These are phyloP conservation scores for Pyrgilauda ruficollis DNA, from an alignment of 2,113 vertebrate genomes.

Conservation along the genomic window DNA sequence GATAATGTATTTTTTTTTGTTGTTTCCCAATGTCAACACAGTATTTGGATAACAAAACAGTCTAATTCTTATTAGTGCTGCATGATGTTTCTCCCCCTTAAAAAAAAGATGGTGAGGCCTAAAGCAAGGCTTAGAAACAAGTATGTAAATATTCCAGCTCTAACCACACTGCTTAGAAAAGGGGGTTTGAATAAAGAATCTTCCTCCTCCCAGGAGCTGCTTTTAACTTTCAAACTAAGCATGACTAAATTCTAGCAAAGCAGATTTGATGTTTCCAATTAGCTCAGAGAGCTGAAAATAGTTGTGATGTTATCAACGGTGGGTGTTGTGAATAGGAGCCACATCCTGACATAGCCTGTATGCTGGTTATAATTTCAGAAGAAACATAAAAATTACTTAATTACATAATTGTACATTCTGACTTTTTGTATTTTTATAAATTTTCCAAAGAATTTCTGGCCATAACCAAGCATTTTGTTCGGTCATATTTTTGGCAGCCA, in stretches of 20 bases:
- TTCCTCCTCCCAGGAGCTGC: constrained; percentile 24
- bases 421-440: background rate
- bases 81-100: background rate
- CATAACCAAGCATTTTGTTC: background rate
- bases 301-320: background rate
- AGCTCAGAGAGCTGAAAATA: constrained; percentile 58
- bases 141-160: constrained; percentile 23
- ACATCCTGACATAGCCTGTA: background rate
- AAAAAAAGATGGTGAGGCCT: background rate
- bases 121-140: background rate
- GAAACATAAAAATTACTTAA: background rate
- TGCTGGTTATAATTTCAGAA: background rate
- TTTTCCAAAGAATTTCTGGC: background rate
- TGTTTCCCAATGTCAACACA: background rate
- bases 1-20: background rate
- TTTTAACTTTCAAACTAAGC: constrained; percentile 60
- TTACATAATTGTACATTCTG: background rate
- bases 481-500: background rate
- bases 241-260: constrained; percentile 64
- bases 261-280: constrained; percentile 77
- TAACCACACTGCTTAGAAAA: constrained; percentile 26
- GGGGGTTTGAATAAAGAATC: constrained; percentile 5
- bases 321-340: background rate
- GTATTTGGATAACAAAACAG: background rate
- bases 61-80: background rate